Evolutionary conservation across 2,113 vertebrate genomes (phyloP), one percentile per base, ranked within the genome.

Genomic region (Indri indri): DNA sequence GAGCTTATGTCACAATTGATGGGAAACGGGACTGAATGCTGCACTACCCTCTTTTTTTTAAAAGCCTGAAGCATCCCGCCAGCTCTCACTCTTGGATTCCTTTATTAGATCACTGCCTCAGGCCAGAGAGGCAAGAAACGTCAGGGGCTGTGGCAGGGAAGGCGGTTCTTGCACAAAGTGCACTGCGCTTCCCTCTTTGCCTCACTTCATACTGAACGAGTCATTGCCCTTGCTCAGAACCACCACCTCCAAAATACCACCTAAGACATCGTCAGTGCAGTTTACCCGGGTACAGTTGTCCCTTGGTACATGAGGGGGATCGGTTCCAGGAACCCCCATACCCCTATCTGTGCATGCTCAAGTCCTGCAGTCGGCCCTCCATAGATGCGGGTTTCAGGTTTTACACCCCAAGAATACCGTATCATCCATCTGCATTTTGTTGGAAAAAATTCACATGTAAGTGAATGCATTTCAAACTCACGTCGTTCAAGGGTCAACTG

Each of bases 171-270:
- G 47, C 74, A 80, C 20, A 52, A 59, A 42, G 52, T 3, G 8
- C 37, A 32, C 45, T 11, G 85, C 47, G 90, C 47, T 97, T 89
- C 89, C 85, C 30, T n/a, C 71, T 66, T 2, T 34, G 40, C 59
- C 66, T 45, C 74, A 13, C 65, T 92, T 92, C 47, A 61, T 42
- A 82, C 23, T 20, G 52, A 81, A 40, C 50, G 68, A 83, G 74
- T 25, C 12, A 79, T n/a, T 92, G 94, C 92, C 95, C 59, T 54
- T 52, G n/a, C 45, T 81, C 42, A 45, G 65, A 88, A 89, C 89
- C 3, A 63, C 90, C n/a, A 88, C 47, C 50, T 88, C 86, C 37
- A 65, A 59, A 45, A 45, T 47, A 50, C 13, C 68, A 45, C 95
- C 68, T 68, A 76, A 81, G 88, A 71, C 40, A 12, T 6, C 63